Base-by-base conservation (phyloP, 1,140 invertebrate genomes). In the Latrodectus geometricus region DNA sequence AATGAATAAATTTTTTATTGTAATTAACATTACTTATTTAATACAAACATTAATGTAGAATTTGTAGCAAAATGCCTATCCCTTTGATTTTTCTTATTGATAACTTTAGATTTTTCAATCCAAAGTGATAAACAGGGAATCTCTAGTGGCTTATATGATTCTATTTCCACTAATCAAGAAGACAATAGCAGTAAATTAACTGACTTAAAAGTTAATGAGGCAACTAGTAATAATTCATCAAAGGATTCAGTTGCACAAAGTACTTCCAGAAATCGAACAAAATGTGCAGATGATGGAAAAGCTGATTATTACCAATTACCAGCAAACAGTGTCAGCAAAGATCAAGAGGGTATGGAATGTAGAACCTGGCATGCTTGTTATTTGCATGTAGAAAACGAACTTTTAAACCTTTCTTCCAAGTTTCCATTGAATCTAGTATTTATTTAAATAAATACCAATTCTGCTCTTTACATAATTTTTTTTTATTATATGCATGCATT, bases 281-380 rank as follows among this genome's bases (percentile, higher is more conserved):
- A 77, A 14, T 70, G 65, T 65, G 77, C 85, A 9, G 79, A 77
- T 72, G 86, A 87, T 52, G 79, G 79, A 50, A 87, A 87, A 87
- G 86, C 79, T 21, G 86, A 87, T 75, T 87, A 87, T 74, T 77
- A 56, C 49, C 86, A 87, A 21, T 50, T 87, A 65, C 85, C 76
- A 8, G 23, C 68, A 20, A 80, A 80, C 48, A 48, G 35, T 79
- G 35, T 74, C 17, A 48, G 11, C 23, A 80, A 80, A 80, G 76
- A 65, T 7, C 69, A 70, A 74, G 68, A 79, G 15, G 85, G 85
- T 87, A 87, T 87, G 85, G 68, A 56, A 20, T 73, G 17, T 20
- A n/a, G 50, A 9, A 35, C 68, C 17, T n/a, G 69, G 83, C 83
- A 86, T 86, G 83, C 21, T 21, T 15, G 14, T 15, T 49, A 73